Conservation (phyloP, 2,113 vertebrate genomes). For the Rousettus leschenaultii region DNA sequence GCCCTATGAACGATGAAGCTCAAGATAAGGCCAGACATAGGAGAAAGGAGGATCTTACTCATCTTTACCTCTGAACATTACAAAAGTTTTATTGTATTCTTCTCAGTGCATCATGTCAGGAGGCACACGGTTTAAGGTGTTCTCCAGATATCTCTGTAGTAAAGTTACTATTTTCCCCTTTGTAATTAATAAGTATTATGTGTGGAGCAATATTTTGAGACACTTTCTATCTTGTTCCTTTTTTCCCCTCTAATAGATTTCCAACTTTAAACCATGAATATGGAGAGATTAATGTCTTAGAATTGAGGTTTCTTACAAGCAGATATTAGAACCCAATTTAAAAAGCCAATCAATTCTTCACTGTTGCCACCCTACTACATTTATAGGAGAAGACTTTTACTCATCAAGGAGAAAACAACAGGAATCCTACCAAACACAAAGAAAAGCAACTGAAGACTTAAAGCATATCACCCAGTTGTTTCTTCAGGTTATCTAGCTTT, state of each 20-base stretch:
- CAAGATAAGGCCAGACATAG: not conserved
- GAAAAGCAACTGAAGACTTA: not conserved
- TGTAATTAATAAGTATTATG: not conserved
- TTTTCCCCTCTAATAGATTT: not conserved
- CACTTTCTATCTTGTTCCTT: not conserved
- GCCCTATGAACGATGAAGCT: not conserved
- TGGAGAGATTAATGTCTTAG: not conserved
- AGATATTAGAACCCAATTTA: not conserved
- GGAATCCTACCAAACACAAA: not conserved
- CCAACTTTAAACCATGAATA: not conserved
- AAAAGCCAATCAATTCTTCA: not conserved
- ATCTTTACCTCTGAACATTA: not conserved
- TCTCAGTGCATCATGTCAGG: not conserved
- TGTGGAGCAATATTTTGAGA: not conserved
- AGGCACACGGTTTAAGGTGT: not conserved
- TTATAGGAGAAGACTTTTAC: not conserved
- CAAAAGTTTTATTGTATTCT: not conserved
- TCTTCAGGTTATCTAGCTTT: not conserved
- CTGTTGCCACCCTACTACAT: not conserved
- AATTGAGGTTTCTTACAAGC: slow-evolving; percentile 10
- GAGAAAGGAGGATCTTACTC: not conserved
- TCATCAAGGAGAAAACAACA: not conserved
- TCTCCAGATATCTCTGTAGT: not conserved
- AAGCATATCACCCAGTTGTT: not conserved
- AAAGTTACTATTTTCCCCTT: not conserved